A percentile compares a stretch with the other conserved stretches of the same genome.
phyloP scores from a whole-genome alignment of 2,888 invertebrate genomes.

The Philonicus albiceps region DNA sequence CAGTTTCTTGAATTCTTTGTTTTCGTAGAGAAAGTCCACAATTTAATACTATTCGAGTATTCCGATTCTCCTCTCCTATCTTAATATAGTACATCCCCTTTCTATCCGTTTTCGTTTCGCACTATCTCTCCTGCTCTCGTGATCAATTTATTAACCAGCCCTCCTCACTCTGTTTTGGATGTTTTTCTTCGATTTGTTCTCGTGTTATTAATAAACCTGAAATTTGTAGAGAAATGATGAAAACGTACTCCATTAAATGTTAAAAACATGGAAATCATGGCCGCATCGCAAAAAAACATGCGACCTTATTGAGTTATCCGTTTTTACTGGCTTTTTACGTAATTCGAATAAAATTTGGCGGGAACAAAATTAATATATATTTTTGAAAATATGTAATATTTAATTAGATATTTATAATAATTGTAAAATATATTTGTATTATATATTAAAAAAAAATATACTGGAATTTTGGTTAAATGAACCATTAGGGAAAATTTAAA shows the following conservation, averaged over 20 bases:
- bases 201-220: background rate
- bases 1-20: background rate
- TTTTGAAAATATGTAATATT: background rate
- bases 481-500: no score
- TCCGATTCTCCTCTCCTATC: background rate
- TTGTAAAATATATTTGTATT: no score
- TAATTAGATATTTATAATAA: background rate
- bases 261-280: background rate
- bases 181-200: background rate
- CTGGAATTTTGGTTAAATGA: no score
- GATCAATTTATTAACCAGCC: background rate
- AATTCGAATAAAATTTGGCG: background rate
- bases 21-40: background rate
- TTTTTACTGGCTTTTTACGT: background rate
- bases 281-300: background rate
- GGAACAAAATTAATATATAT: background rate
- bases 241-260: background rate
- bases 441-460: no score
- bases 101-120: background rate
- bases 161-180: background rate
- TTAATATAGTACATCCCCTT: background rate
- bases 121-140: background rate
- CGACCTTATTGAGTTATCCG: background rate
- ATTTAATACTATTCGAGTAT: background rate
- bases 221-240: background rate